A percentile compares a stretch with the other conserved stretches of the same genome.
Conservation (phyloP, 2,113 vertebrate genomes). For the Murina feae region DNA sequence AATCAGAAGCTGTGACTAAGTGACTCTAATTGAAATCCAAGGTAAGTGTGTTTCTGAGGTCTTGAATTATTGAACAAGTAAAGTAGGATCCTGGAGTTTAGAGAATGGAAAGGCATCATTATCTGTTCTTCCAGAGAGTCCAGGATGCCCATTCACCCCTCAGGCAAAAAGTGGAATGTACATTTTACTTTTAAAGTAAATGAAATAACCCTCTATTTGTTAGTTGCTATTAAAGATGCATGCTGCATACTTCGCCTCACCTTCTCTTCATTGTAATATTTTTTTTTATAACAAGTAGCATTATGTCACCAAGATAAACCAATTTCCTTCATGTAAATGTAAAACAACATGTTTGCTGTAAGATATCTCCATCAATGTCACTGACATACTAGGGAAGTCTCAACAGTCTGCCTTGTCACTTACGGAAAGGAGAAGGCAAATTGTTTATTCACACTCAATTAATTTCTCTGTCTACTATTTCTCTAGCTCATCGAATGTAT, state of each 20-base stretch:
- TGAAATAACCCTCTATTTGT: neutral
- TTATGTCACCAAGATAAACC: constrained; percentile 53
- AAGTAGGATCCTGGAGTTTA: neutral
- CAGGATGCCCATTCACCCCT: neutral
- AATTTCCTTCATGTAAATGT: constrained; percentile 58
- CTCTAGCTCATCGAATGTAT: constrained; percentile 42
- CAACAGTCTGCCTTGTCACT: constrained; percentile 19
- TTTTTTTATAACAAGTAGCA: constrained; percentile 50
- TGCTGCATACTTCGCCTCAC: neutral
- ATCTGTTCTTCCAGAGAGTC: neutral
- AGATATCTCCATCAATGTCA: constrained; percentile 63
- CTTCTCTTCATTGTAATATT: constrained; percentile 18
- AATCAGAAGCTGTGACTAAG: constrained; percentile 33
- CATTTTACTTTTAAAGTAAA: constrained; percentile 27
- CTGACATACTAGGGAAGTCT: constrained; percentile 31
- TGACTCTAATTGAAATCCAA: constrained; percentile 37
- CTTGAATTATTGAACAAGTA: constrained; percentile 57
- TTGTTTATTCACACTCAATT: constrained; percentile 7
- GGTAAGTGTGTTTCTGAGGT: constrained; percentile 19
- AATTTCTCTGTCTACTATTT: constrained; percentile 32
- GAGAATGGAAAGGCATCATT: neutral
- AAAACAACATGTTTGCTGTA: constrained; percentile 54
- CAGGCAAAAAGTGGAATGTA: constrained; percentile 45
- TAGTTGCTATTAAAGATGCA: neutral
- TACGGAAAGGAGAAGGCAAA: constrained; percentile 24